Evolutionary conservation across 2,888 invertebrate species (phyloP), one percentile per base, ranked within the genome.

Genomic region (Fragum fragum): DNA sequence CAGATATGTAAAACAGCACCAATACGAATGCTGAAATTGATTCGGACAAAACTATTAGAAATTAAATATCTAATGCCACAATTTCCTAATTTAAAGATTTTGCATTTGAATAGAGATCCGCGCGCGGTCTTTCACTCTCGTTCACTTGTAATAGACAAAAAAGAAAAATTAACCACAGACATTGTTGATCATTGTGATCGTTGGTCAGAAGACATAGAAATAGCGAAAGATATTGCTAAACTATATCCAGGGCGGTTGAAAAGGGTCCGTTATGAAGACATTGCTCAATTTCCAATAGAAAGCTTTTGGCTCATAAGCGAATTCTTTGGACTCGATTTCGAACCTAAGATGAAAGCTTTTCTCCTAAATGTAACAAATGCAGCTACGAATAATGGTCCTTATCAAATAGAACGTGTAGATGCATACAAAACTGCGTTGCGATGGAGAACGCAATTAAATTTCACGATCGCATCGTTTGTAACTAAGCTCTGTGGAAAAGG

Each of bases 21-120:
- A 47, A 47, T 47, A n/a, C 5, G 47, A 18, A 3, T 47, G 47
- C n/a, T 47, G 47, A 77, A 77, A 26, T 63, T 72, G 47, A 63
- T 77, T 7, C 9, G 72, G 9, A 1, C 53, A 11, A 3, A 26
- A 26, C 71, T 77, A 63, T 1, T 21, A 14, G 32, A 39, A 1
- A 11, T 53, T 0, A 26, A 47, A 39, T 1, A 36, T 18, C 23
- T 77, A 23, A 39, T 77, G 16, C 76, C 59, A 18, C 28, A 52
- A n/a, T 77, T 55, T 72, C 76, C 71, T 11, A 77, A 77, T 53
- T 52, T 77, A 63, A 77, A 72, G 66, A 36, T 71, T 26, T 21
- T 77, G 6, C 76, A 77, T 52, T 32, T 77, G 6, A 71, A 71
- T n/a, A 32, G 76, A 28, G 76, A 77, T 23, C 76, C 76, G 0